phyloP scores from a whole-genome alignment of 2,113 vertebrate species.

The Gymnogyps californianus region DNA sequence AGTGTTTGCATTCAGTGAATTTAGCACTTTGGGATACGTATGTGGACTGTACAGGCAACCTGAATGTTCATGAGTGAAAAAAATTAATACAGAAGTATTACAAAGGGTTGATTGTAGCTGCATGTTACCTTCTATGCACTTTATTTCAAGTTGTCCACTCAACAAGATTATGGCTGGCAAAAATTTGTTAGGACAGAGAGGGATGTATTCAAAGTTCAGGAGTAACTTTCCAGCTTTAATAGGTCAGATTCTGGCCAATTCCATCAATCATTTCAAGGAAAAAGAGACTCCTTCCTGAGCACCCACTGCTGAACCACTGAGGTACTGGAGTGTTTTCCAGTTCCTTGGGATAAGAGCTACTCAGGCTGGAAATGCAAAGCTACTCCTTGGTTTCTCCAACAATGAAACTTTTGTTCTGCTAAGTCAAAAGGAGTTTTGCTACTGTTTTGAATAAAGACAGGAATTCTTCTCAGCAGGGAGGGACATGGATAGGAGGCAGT shows the following conservation, averaged over 20 bases:
- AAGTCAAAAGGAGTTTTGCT: neutral
- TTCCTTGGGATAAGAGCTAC: neutral
- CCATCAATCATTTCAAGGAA: neutral
- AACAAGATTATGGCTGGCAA: neutral
- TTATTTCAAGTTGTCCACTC: neutral
- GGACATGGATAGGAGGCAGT: neutral
- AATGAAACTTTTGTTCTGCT: neutral
- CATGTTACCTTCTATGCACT: neutral
- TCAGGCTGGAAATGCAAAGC: neutral
- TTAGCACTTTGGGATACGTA: neutral
- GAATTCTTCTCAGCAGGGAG: neutral
- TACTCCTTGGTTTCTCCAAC: neutral
- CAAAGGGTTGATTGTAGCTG: neutral
- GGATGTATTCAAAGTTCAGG: neutral
- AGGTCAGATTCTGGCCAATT: neutral
- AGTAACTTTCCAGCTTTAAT: neutral
- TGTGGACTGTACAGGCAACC: neutral
- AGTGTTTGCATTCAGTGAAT: neutral
- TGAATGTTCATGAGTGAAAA: neutral
- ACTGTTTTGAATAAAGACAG: neutral
- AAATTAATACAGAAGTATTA: neutral
- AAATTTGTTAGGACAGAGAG: fast-evolving
- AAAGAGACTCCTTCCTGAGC: neutral
- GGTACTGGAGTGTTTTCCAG: neutral
- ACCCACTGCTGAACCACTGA: neutral